Base-by-base conservation (phyloP, 2,113 vertebrate species). In the cattle (Bos taurus) region DNA sequence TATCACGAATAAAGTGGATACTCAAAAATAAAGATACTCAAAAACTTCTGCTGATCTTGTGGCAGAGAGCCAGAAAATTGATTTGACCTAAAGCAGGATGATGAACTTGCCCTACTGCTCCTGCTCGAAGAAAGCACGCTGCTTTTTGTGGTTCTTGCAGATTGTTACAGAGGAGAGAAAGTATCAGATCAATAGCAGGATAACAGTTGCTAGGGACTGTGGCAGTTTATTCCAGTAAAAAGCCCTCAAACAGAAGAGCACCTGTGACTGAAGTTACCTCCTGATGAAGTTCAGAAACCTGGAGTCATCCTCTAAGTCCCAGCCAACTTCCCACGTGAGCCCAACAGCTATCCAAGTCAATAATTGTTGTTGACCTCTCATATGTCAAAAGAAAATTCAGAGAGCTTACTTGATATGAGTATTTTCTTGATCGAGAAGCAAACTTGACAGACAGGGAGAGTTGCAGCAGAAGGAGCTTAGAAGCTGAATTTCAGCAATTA, bases 171-270 rank as follows among this genome's bases (percentile, higher is more conserved):
- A 30, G 9, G 15, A 81, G 25, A 8, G 10, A 43, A 60, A 11
- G 13, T 88, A 21, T 8, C 28, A 71, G 43, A 74, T 71, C 14
- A n/a, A 57, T 11, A 88, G 30, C 56, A 67, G n/a, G 2, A 16
- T 19, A 25, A 26, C 62, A 43, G 2, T 85, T 43, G 6, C 43
- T 80, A 60, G 19, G 12, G 17, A 40, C 9, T 5, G 26, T 71
- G 33, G 8, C 0, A 0, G 48, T 15, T n/a, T 48, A 67, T 83
- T 62, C 46, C 82, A 56, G 46, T 43, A 43, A 83, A 77, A 62
- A 88, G 23, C 23, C 21, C 71, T 97, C 62, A 62, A 77, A 84
- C 48, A 12, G 19, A 48, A 87, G 94, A 77, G 11, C 23, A 74
- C 30, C 33, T 67, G 0, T 52, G n/a, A 33, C 54, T 30, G 54